A percentile compares a stretch with the other conserved stretches of the same genome.
Conservation (phyloP, 2,888 invertebrate genomes). For the Spodoptera picta region DNA sequence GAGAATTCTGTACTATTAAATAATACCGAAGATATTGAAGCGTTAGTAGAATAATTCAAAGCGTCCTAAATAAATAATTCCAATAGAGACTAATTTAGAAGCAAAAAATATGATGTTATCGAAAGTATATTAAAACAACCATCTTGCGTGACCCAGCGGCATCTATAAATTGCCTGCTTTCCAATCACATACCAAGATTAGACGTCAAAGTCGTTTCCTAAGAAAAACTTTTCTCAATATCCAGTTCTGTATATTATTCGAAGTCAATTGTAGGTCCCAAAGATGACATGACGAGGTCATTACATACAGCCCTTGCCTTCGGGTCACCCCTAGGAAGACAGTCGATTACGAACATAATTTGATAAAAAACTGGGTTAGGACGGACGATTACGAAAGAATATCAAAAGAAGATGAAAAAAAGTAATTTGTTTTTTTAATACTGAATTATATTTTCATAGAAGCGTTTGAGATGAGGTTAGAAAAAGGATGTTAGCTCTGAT, state of each 20-base stretch:
- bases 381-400: conserved; percentile 35
- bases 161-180: conserved; percentile 25
- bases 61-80: too few species aligned
- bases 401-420: conserved; percentile 41
- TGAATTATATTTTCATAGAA: conserved; percentile 24
- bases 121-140: not conserved
- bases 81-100: too few species aligned
- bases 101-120: too few species aligned
- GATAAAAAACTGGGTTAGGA: conserved; percentile 44
- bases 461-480: conserved; percentile 9
- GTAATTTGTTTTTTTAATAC: conserved; percentile 30
- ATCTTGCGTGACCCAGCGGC: conserved; percentile 21
- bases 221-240: conserved; percentile 30
- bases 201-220: conserved; percentile 16
- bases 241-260: conserved; percentile 27
- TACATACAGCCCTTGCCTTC: conserved; percentile 37
- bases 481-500: not conserved
- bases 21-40: too few species aligned
- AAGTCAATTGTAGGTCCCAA: conserved; percentile 43
- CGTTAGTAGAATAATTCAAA: too few species aligned
- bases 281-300: conserved; percentile 47
- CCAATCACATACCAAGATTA: conserved; percentile 28
- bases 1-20: too few species aligned
- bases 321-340: conserved; percentile 48
- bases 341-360: conserved; percentile 52